Percentiles rank a stretch among this genome's conserved stretches.
These are phyloP conservation scores for Caenorhabditis sp. DNA, from an alignment of 2,888 invertebrate genomes.

Conservation along the genomic window DNA sequence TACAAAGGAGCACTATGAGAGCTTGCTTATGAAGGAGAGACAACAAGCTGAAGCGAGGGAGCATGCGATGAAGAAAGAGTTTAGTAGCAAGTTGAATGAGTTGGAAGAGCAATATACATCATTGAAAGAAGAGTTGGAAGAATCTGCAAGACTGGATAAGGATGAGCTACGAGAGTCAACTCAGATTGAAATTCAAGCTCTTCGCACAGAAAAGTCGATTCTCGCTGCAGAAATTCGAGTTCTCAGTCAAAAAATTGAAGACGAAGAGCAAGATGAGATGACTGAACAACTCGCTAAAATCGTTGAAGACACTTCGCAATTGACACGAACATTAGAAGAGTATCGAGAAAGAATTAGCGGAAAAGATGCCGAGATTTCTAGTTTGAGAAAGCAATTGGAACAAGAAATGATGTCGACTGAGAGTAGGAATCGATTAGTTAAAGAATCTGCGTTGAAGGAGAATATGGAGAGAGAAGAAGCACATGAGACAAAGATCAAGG, in stretches of 20 bases:
- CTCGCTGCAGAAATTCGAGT: constrained; percentile 58
- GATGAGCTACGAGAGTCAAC: constrained; percentile 59
- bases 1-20: constrained; percentile 68
- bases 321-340: constrained; percentile 44
- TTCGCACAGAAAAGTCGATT: constrained; percentile 54
- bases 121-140: constrained; percentile 65
- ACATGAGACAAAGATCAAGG: constrained; percentile 14
- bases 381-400: constrained; percentile 45
- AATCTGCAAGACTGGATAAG: constrained; percentile 53
- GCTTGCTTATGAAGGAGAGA: constrained; percentile 59
- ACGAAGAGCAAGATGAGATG: constrained; percentile 45
- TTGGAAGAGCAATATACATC: constrained; percentile 69
- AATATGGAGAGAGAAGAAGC: constrained; percentile 45
- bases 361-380: constrained; percentile 53
- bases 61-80: constrained; percentile 67
- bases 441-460: constrained; percentile 45
- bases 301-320: constrained; percentile 45
- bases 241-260: constrained; percentile 51
- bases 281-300: constrained; percentile 49
- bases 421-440: constrained; percentile 43
- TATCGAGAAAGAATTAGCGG: constrained; percentile 46
- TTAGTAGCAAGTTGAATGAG: constrained; percentile 68
- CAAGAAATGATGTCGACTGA: constrained; percentile 52
- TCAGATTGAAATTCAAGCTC: constrained; percentile 60
- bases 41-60: constrained; percentile 68